phyloP scores from a whole-genome alignment of 2,113 vertebrate species.

The Cololabis saira region DNA sequence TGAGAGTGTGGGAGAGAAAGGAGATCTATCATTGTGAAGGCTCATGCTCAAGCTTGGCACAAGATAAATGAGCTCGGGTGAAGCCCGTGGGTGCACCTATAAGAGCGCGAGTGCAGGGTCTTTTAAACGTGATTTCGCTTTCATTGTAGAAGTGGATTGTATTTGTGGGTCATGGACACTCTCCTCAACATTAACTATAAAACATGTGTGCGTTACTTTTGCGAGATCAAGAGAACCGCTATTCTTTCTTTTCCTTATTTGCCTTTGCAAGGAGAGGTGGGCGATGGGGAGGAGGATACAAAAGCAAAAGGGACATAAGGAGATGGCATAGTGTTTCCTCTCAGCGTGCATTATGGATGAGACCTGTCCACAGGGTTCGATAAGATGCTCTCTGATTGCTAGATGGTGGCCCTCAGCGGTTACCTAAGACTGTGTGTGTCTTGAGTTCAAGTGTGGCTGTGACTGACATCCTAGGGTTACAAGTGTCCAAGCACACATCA shows the following conservation, averaged over 20 bases:
- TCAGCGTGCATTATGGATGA: constrained; percentile 73
- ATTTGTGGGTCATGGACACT: neutral
- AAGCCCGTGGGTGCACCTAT: constrained; percentile 14
- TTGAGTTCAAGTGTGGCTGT: neutral
- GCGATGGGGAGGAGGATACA: neutral
- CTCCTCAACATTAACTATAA: neutral
- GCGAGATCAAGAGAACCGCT: constrained; percentile 9
- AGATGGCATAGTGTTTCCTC: constrained; percentile 60
- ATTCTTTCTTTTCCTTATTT: constrained; percentile 9
- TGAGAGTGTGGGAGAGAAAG: constrained; percentile 58
- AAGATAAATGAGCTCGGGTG: constrained; percentile 70
- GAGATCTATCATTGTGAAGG: constrained; percentile 78
- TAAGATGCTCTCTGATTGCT: constrained; percentile 38
- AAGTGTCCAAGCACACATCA: too few species aligned
- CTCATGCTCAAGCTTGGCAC: constrained; percentile 55
- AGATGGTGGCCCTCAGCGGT: constrained; percentile 34
- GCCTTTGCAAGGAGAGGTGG: neutral
- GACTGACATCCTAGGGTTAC: neutral
- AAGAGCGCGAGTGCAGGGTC: neutral
- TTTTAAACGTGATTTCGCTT: neutral
- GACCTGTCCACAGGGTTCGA: constrained; percentile 33
- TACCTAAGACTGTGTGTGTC: constrained; percentile 36
- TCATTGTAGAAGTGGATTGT: neutral
- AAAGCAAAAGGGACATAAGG: constrained; percentile 31
- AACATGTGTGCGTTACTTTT: constrained; percentile 3